phyloP scores from a whole-genome alignment of 2,888 invertebrate genomes.

The Clanis bilineata region DNA sequence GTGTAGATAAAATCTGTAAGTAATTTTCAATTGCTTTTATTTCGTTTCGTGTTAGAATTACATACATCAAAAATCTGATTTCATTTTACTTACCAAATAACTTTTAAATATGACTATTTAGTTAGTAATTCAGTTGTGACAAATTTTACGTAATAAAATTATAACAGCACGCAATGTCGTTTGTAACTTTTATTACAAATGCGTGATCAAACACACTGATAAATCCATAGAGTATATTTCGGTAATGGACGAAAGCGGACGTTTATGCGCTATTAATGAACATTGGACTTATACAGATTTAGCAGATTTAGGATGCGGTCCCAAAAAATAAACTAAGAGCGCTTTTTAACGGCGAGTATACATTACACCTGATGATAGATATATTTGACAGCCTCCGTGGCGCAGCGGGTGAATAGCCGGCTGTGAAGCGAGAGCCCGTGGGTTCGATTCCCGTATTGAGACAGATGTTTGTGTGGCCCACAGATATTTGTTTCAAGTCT shows the following conservation, averaged over 20 bases:
- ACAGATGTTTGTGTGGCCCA: no score
- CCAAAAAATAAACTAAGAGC: no score
- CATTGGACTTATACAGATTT: background rate
- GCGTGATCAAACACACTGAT: background rate
- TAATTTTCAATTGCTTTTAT: background rate
- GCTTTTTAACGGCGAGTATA: no score
- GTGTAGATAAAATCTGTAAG: no score
- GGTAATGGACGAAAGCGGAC: background rate
- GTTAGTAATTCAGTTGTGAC: background rate
- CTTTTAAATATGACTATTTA: background rate
- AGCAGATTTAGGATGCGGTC: no score
- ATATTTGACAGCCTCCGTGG: no score
- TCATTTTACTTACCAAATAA: background rate
- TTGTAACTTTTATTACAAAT: conserved; percentile 5
- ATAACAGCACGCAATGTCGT: conserved; percentile 2
- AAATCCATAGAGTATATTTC: background rate
- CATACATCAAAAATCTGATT: background rate
- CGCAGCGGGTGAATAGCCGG: no score
- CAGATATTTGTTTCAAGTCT: no score
- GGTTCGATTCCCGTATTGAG: no score
- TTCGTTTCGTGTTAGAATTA: background rate
- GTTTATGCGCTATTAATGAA: background rate
- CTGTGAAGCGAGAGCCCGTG: no score
- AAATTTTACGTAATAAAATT: background rate
- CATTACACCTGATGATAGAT: no score